phyloP scores from a whole-genome alignment of 2,797 vertebrate species.

The Brachyrhaphis roseni region DNA sequence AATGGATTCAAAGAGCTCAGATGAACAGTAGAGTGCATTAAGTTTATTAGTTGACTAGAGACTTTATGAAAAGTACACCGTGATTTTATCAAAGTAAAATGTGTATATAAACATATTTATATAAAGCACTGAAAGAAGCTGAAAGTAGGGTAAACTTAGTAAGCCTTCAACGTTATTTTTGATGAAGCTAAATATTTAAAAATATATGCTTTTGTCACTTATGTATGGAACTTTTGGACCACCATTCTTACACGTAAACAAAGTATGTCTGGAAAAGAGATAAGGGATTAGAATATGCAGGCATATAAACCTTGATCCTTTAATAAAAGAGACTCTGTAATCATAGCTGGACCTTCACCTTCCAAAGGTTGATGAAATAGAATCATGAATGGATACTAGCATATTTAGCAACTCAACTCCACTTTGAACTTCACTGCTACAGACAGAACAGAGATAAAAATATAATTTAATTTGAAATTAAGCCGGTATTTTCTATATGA shows the following conservation, averaged over 20 bases:
- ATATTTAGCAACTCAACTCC: slow-evolving; percentile 2
- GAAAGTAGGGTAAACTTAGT: not conserved
- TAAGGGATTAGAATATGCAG: not conserved
- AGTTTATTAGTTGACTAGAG: not conserved
- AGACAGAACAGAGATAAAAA: not conserved
- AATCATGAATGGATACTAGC: not conserved
- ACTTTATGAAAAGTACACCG: not conserved
- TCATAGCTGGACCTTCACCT: not conserved
- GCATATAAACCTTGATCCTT: not conserved
- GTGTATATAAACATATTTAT: not conserved
- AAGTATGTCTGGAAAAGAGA: not conserved
- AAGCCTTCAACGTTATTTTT: not conserved
- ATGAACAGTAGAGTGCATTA: not conserved
- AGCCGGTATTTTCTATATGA: not conserved
- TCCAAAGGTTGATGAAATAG: not conserved
- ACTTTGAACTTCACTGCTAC: not conserved
- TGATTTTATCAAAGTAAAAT: not conserved
- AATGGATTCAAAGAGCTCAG: not conserved
- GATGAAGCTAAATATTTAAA: not conserved
- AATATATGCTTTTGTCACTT: slow-evolving; percentile 3
- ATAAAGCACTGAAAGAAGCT: no score
- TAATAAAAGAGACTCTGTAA: not conserved
- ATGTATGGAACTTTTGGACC: not conserved
- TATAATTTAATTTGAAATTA: not conserved
- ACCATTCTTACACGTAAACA: not conserved